Base-by-base conservation (phyloP, 2,797 vertebrate genomes). In the Sebastes itinus region DNA sequence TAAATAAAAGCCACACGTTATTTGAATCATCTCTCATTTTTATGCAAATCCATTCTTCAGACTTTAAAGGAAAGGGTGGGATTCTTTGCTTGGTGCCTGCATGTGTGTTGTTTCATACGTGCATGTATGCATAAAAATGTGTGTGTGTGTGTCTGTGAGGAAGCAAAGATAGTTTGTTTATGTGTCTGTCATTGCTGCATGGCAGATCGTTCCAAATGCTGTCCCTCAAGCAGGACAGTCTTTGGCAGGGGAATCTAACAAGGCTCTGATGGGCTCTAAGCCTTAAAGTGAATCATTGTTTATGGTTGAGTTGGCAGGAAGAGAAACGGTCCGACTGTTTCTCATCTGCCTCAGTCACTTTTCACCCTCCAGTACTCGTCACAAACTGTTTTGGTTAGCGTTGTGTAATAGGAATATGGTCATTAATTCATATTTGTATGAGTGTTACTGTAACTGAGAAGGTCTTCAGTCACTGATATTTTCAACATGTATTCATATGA, bases 241-340 rank as follows among this genome's bases (percentile, higher is more conserved):
- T 78, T 75, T 94, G 90, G 92, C 89, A 83, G 63, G 32, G 33
- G 71, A 80, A 65, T 66, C 68, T 74, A 81, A 78, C 78, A 28
- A 80, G 74, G 30, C 75, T 82, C 73, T 71, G 80, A 88, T 80
- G 86, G 82, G 77, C 87, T 84, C 59, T 28, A 49, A 66, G 83
- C 77, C 82, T 83, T 80, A 80, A 83, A 88, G 78, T 93, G 85
- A 92, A 92, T 92, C 88, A 88, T 79, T 91, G 90, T 91, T 92
- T 91, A 91, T 87, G 72, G 80, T 72, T 73, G 78, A 79, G 46
- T 56, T 92, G 89, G 89, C 88, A 87, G 75, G 22, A 81, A 22
- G 68, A 87, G 33, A 77, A 83, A 28, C 1, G 1, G 38, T 61
- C 22, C 42, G 78, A 75, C 81, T 91, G 89, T 84, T 89, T 86